Evolutionary conservation across 1,140 invertebrate genomes (phyloP), one percentile per base, ranked within the genome.

Genomic region (Lethrus apterus): DNA sequence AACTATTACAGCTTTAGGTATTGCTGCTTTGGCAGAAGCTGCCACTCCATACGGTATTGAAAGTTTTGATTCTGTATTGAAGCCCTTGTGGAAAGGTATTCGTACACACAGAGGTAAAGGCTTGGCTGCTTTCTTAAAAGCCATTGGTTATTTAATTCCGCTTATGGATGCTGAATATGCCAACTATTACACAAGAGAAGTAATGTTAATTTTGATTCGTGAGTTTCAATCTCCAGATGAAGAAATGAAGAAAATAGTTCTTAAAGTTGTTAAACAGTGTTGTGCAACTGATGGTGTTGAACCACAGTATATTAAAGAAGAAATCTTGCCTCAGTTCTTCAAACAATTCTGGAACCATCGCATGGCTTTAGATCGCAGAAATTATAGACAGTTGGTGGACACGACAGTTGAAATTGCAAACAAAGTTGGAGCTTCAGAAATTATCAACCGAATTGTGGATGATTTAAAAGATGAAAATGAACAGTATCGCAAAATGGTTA

Each of bases 221-320:
- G 97, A 99, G 72, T 99, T 99, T 67, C 93, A 97, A 67, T 98
- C 95, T 33, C 96, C 97, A 2, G 97, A 99, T 71, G 97, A 99
- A 71, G 97, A 99, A 79, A 99, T 99, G 97, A 99, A 99, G 66
- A 99, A 99, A 66, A 99, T 99, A 73, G 97, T 99, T 1, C 75
- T 99, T 26, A 99, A 99, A 75, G 92, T 99, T 50, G 97, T 99
- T n/a, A 99, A 99, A 69, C 97, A 99, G 70, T 99, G 97, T 72
- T 99, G 96, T 69, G 94, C 90, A 9, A 99, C 97, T 0, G 97
- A 99, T 73, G 97, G 97, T 85, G 97, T 99, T 17, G 96, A 99
- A 68, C 82, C 96, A 0, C 89, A 96, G 55, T 99, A 99, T 55
- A 99, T 99, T 52, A 98, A 98, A 71, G 93, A 98, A 61, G 96